A percentile compares a stretch with the other conserved stretches of the same genome.
Conservation (phyloP, 2,113 vertebrate species). For the Rana temporaria region DNA sequence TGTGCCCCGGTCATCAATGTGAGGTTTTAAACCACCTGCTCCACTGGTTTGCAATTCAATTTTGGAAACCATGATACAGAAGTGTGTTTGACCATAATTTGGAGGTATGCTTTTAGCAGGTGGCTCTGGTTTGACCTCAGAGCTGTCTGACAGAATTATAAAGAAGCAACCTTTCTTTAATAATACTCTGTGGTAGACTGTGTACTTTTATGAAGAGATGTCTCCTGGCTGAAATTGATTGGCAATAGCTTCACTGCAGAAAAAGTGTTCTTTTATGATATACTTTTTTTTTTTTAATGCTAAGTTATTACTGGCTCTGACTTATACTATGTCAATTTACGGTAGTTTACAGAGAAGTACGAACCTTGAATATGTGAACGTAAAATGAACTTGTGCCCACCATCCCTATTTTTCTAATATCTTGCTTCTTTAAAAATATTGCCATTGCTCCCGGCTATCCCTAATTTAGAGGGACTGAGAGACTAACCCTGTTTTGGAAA, state of each 20-base stretch:
- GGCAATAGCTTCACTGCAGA: background rate
- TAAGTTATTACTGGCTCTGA: background rate
- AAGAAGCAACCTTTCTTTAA: background rate
- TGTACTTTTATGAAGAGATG: background rate
- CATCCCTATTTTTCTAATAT: too few species aligned
- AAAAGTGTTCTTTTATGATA: background rate
- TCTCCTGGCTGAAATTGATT: background rate
- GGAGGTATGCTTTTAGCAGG: background rate
- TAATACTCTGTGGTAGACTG: background rate
- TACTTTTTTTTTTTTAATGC: background rate
- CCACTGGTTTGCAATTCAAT: background rate
- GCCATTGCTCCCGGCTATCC: too few species aligned
- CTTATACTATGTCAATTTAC: background rate
- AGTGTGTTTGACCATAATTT: background rate
- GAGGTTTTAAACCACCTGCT: slow-evolving; percentile 24
- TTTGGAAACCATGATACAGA: background rate
- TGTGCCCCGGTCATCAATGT: slow-evolving; percentile 16
- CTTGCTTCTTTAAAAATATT: too few species aligned
- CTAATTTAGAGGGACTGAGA: too few species aligned
- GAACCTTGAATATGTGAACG: too few species aligned
- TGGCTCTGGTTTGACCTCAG: background rate
- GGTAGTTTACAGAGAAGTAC: too few species aligned
- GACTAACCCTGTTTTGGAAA: too few species aligned
- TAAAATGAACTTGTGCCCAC: too few species aligned
- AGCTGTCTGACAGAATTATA: slow-evolving; percentile 21